Evolutionary conservation across 2,797 vertebrate species (phyloP).

Genomic region (Fistularia commersonii): DNA sequence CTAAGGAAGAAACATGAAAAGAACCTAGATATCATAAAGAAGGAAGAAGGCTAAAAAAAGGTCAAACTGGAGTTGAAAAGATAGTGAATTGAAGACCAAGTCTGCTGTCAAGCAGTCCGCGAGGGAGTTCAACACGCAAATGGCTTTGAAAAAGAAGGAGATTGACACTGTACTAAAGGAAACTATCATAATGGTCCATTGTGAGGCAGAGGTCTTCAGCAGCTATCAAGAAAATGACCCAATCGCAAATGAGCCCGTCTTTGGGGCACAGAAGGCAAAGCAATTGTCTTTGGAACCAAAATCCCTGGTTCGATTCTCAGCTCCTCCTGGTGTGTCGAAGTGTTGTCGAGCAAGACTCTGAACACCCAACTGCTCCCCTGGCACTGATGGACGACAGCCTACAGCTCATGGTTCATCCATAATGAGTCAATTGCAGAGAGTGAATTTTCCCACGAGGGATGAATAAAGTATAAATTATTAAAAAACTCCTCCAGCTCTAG

Average conservation of each 20-base stretch:
- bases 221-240: constrained; percentile 82
- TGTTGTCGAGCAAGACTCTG: no score
- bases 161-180: constrained; percentile 85
- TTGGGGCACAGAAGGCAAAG: no score
- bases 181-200: constrained; percentile 82
- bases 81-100: constrained; percentile 89
- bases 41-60: constrained; percentile 86
- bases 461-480: no score
- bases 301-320: no score
- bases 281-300: no score
- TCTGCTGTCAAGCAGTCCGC: constrained; percentile 90
- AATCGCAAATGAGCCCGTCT: no score
- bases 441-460: no score
- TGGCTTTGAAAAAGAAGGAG: constrained; percentile 91
- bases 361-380: no score
- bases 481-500: constrained; percentile 82
- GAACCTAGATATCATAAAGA: constrained; percentile 85
- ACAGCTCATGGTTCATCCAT: no score
- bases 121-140: constrained; percentile 93
- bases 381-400: no score
- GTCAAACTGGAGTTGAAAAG: constrained; percentile 90
- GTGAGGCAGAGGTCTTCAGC: constrained; percentile 87
- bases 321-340: no score
- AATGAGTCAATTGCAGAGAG: no score
- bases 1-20: constrained; percentile 90